Conservation (phyloP, 1,140 invertebrate genomes). For the Ephestia elutella region DNA sequence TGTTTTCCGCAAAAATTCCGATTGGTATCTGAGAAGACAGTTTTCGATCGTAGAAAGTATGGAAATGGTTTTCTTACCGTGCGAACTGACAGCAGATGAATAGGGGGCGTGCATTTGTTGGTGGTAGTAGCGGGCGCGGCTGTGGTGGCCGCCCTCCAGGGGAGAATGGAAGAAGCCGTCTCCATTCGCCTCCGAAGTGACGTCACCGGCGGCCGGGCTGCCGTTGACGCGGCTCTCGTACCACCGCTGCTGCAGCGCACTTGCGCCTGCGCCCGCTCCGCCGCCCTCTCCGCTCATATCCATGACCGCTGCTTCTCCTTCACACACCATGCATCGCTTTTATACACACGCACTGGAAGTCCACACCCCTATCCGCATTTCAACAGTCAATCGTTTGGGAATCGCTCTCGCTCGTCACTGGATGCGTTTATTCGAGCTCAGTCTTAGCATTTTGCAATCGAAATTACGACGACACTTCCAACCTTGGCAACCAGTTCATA, state of each 20-base stretch:
- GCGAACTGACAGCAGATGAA: conserved; percentile 66
- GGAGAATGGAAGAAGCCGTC: conserved; percentile 72
- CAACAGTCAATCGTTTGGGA: conserved; percentile 27
- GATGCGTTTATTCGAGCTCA: conserved; percentile 23
- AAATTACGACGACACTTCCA: conserved; percentile 21
- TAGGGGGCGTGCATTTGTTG: conserved; percentile 73
- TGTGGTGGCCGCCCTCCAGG: conserved; percentile 70
- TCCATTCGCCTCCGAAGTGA: conserved; percentile 52
- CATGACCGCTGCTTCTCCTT: conserved; percentile 62
- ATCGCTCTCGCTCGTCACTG: conserved; percentile 15
- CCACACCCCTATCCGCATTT: conserved; percentile 61
- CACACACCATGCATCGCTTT: conserved; percentile 71
- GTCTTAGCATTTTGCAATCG: conserved; percentile 35
- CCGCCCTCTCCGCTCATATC: conserved; percentile 68
- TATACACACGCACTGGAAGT: conserved; percentile 62
- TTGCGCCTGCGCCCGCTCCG: conserved; percentile 42
- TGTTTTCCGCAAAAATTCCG: conserved; percentile 3
- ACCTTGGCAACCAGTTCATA: conserved; percentile 30
- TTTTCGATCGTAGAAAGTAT: conserved; percentile 1
- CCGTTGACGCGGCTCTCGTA: conserved; percentile 71
- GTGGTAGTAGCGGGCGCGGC: conserved; percentile 71
- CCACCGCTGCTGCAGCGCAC: conserved; percentile 69
- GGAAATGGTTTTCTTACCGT: conserved; percentile 51
- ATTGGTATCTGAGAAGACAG: neutral
- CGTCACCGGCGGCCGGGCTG: conserved; percentile 66